Evolutionary conservation across 1,140 invertebrate species (phyloP).

Genomic region (Drosophila ercepeae): DNA sequence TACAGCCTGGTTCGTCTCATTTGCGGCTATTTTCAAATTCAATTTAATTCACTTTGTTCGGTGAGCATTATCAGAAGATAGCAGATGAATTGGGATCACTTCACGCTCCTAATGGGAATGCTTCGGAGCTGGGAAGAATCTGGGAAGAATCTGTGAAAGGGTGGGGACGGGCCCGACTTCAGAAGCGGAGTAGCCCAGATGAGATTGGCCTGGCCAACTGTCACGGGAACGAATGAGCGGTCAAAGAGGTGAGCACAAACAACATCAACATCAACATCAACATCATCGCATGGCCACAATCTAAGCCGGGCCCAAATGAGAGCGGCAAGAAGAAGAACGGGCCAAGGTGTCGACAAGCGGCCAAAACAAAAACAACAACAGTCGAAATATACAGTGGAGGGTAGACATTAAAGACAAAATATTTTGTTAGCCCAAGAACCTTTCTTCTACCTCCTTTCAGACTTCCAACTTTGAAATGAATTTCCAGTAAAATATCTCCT

Average conservation of each 20-base stretch:
- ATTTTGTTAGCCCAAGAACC: no score
- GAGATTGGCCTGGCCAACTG: slow-evolving; percentile 39
- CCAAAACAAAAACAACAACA: slow-evolving; percentile 25
- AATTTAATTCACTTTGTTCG: slow-evolving; percentile 84
- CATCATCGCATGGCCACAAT: slow-evolving; percentile 81
- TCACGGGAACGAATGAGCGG: slow-evolving; percentile 68
- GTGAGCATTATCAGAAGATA: slow-evolving; percentile 83
- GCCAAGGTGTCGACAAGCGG: slow-evolving; percentile 48
- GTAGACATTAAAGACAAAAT: no score
- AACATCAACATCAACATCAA: slow-evolving; percentile 25
- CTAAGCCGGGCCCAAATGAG: slow-evolving; percentile 54
- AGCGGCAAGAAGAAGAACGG: slow-evolving; percentile 18
- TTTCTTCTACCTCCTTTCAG: no score
- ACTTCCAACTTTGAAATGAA: no score
- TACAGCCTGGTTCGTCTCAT: slow-evolving; percentile 20
- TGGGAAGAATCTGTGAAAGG: neutral
- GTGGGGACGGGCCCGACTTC: slow-evolving; percentile 19
- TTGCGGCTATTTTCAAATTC: slow-evolving; percentile 72
- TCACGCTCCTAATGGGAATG: slow-evolving; percentile 82
- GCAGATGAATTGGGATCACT: slow-evolving; percentile 83
- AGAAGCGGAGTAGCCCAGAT: slow-evolving; percentile 62
- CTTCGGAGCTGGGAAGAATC: slow-evolving; percentile 3
- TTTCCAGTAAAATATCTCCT: no score
- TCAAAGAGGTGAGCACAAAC: slow-evolving; percentile 80
- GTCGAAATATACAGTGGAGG: neutral